Percentiles rank a stretch among this genome's conserved stretches.
Evolutionary conservation across 2,888 invertebrate species (phyloP).

Genomic region (Harmothoe impar): DNA sequence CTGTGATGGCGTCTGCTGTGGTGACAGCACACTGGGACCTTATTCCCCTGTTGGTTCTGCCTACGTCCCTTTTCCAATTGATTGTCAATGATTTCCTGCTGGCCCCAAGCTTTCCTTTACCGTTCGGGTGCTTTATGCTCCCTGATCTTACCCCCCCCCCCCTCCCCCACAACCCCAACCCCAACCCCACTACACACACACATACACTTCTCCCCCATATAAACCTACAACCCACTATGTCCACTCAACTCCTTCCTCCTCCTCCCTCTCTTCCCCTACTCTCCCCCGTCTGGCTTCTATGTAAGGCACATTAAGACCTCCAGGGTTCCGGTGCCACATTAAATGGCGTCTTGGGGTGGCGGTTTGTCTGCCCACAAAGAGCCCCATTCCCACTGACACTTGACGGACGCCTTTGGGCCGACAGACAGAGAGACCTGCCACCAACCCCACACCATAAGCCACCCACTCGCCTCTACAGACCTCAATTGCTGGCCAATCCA

Average conservation of each 20-base stretch:
- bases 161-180: not conserved
- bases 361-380: not conserved
- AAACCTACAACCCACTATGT: not conserved
- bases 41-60: slow-evolving; percentile 9
- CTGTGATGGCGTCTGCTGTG: not conserved
- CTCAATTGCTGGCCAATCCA: slow-evolving; percentile 15
- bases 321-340: not conserved
- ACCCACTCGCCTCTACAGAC: not conserved
- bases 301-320: no score
- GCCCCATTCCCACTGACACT: not conserved
- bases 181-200: no score
- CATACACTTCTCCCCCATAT: no score
- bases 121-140: no score
- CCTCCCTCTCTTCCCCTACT: no score
- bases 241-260: not conserved
- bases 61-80: not conserved
- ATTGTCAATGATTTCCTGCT: slow-evolving; percentile 21
- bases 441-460: not conserved
- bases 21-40: no score
- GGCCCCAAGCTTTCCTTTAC: not conserved
- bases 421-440: no score
- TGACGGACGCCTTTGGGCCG: not conserved
- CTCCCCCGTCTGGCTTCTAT: not conserved
- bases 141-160: not conserved
- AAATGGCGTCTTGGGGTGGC: not conserved